Evolutionary conservation across 2,113 vertebrate genomes (phyloP), one percentile per base, ranked within the genome.

Genomic region (Tor tambroides): DNA sequence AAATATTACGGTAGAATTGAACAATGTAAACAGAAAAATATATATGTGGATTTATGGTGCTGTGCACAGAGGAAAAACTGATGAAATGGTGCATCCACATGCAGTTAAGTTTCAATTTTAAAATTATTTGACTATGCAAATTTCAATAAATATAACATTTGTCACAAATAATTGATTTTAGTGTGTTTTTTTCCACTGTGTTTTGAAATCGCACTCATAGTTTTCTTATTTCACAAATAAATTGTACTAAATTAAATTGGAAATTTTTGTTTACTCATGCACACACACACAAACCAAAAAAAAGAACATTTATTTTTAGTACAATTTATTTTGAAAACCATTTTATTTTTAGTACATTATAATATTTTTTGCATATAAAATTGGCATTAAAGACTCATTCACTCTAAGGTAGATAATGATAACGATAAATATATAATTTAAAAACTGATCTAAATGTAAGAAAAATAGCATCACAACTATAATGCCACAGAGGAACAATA

Each of bases 81-180:
- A 78, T 2, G 2, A 35, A 79, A 59, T 77, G 74, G 74, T 17
- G 41, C 43, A n/a, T 49, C 35, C 21, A 41, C 71, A 12, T 75
- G 71, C 71, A 43, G n/a, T 32, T 56, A 6, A 10, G 26, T 63
- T 43, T 80, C 23, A 65, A 46, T 28, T 43, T 28, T 11, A 2
- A 15, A 63, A 41, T 41, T 28, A 7, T 26, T 43, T 81, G 35
- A 46, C 4, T 17, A 0, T 46, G 74, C 4, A 41, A 28, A 82
- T 67, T 82, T 67, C 15, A 82, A 65, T 82, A 82, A 82, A 82
- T 15, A 26, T n/a, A 61, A 80, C 6, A 26, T 82, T 28, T n/a
- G 0, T 63, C 12, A 14, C 3, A 63, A 43, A 80, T 1, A 82
- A 28, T 12, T 67, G n/a, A 43, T 46, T 19, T 19, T 21, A 41